These are phyloP conservation scores for Parasteatoda tepidariorum DNA, from an alignment of 1,140 invertebrate species.

Conservation along the genomic window DNA sequence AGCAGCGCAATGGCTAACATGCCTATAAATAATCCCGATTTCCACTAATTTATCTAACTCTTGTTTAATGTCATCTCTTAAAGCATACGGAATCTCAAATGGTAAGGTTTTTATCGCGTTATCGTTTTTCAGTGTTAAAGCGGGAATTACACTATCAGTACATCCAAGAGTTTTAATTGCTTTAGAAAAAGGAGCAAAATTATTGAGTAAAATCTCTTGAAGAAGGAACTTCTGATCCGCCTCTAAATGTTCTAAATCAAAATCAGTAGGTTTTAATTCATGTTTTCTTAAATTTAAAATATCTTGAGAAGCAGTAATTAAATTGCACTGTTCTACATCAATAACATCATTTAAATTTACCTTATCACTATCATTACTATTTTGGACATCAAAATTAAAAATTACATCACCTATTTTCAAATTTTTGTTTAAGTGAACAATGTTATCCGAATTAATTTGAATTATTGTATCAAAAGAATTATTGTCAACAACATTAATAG, in stretches of 20 bases:
- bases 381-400: neutral
- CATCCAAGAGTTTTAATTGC: neutral
- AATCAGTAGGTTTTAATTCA: no score
- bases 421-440: neutral
- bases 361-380: neutral
- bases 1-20: neutral
- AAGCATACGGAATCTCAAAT: neutral
- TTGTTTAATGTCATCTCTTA: neutral
- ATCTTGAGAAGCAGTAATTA: neutral
- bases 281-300: neutral
- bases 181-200: neutral
- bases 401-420: neutral
- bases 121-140: neutral
- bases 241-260: neutral
- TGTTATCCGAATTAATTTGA: neutral
- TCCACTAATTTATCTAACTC: neutral
- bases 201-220: neutral
- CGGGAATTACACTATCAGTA: neutral
- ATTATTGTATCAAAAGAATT: no score
- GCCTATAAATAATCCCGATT: neutral
- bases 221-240: neutral
- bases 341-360: neutral
- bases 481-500: no score
- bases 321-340: neutral
- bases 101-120: neutral